phyloP scores from a whole-genome alignment of 2,888 invertebrate genomes.

The Platycheirus albimanus region DNA sequence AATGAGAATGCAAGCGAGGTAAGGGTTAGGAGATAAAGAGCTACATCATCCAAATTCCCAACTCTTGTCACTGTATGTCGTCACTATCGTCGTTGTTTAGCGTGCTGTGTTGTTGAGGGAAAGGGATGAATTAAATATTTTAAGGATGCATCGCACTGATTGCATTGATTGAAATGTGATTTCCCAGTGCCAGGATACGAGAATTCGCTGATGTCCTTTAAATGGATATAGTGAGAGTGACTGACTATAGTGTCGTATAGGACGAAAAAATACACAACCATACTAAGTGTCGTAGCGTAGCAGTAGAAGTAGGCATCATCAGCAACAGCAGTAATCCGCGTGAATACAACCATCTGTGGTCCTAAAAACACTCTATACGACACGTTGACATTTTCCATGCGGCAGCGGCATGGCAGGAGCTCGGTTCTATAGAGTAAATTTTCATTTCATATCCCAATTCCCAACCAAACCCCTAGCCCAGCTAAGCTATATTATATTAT shows the following conservation, averaged over 20 bases:
- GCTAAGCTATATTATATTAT: not conserved
- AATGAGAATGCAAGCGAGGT: conserved; percentile 18
- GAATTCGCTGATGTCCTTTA: conserved; percentile 23
- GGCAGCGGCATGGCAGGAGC: not conserved
- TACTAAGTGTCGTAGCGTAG: not conserved
- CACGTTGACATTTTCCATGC: conserved; percentile 44
- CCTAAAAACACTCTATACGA: conserved; percentile 35
- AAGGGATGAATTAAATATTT: conserved; percentile 58
- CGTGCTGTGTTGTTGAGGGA: not conserved
- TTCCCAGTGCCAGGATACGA: conserved; percentile 42
- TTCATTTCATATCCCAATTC: not conserved
- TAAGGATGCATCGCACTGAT: conserved; percentile 63
- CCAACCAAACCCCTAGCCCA: conserved; percentile 16
- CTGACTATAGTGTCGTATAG: not conserved
- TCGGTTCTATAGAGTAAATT: conserved; percentile 11
- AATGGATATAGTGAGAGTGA: conserved; percentile 1
- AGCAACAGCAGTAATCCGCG: conserved; percentile 53
- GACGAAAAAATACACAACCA: conserved; percentile 11
- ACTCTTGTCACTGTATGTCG: conserved; percentile 51
- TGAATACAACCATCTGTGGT: conserved; percentile 70
- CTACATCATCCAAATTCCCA: conserved; percentile 37
- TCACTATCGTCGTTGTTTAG: conserved; percentile 1
- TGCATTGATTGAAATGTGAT: conserved; percentile 69
- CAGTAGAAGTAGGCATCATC: no score
- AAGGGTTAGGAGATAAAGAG: conserved; percentile 29